Evolutionary conservation across 2,888 invertebrate genomes (phyloP).

Genomic region (Latheticus oryzae): DNA sequence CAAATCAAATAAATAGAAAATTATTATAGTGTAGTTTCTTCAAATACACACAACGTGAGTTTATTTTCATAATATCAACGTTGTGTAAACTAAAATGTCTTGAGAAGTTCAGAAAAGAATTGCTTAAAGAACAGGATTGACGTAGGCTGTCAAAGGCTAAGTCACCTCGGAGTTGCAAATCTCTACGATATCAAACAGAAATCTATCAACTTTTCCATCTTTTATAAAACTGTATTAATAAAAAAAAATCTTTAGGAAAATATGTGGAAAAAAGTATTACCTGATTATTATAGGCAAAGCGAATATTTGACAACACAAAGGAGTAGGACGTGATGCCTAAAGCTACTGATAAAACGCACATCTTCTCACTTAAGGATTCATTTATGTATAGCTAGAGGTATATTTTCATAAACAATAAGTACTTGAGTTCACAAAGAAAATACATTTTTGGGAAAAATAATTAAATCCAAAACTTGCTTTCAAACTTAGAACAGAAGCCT

Average conservation of each 20-base stretch:
- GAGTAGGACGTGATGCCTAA: constrained; percentile 20
- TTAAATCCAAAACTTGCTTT: constrained; percentile 27
- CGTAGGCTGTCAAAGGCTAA: constrained; percentile 42
- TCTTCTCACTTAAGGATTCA: constrained; percentile 37
- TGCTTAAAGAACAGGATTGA: constrained; percentile 45
- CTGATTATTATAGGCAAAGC: constrained; percentile 14
- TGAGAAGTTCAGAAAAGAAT: constrained; percentile 39
- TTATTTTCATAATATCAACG: constrained; percentile 42
- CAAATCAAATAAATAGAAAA: constrained; percentile 9
- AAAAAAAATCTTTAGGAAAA: constrained; percentile 7
- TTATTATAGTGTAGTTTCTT: constrained; percentile 31
- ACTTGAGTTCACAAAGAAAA: constrained; percentile 31
- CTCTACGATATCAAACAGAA: constrained; percentile 41
- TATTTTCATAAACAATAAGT: constrained; percentile 34
- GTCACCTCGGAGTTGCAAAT: constrained; percentile 36
- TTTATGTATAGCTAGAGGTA: constrained; percentile 21
- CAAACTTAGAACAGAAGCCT: constrained; percentile 22
- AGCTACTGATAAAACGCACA: constrained; percentile 35
- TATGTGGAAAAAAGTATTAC: neutral
- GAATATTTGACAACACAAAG: constrained; percentile 22
- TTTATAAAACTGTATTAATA: constrained; percentile 10
- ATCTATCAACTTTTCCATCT: constrained; percentile 31
- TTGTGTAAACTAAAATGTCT: constrained; percentile 44
- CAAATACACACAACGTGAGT: constrained; percentile 38
- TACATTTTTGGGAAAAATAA: constrained; percentile 26